Percentiles rank a stretch among this genome's conserved stretches.
Conservation (phyloP, 2,797 vertebrate species). For the Falco berigora region DNA sequence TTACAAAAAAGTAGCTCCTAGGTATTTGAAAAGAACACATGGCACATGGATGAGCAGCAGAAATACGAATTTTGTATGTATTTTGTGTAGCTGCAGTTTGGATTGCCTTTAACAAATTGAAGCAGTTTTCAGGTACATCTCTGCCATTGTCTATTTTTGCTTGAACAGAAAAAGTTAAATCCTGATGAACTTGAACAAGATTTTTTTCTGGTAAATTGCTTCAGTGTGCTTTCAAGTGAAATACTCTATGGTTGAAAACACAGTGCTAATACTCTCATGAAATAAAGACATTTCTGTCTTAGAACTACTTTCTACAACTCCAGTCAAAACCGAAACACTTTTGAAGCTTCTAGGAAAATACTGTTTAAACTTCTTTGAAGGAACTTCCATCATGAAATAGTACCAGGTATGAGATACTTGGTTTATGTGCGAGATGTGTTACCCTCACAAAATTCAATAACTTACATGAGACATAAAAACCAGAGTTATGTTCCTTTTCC, state of each 20-base stretch:
- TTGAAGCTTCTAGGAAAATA: not conserved
- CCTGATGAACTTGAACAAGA: not conserved
- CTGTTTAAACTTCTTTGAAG: not conserved
- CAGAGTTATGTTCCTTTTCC: not conserved
- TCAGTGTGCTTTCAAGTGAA: not conserved
- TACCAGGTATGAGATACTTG: not conserved
- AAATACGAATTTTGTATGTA: not conserved
- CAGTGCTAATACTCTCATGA: not conserved
- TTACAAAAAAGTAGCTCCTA: not conserved
- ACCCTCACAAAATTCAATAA: not conserved
- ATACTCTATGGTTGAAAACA: not conserved
- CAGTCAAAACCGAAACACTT: not conserved
- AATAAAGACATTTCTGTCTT: not conserved
- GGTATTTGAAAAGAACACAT: not conserved
- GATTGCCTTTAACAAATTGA: not conserved
- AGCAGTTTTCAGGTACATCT: not conserved
- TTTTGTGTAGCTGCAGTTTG: not conserved
- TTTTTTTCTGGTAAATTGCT: not conserved
- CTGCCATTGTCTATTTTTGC: not conserved
- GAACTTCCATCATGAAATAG: not conserved
- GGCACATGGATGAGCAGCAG: not conserved
- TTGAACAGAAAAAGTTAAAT: not conserved
- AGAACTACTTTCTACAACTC: not conserved
- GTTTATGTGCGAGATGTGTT: not conserved
- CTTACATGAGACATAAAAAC: not conserved